phyloP scores from a whole-genome alignment of 2,113 vertebrate species.

The Megaptera novaeangliae region DNA sequence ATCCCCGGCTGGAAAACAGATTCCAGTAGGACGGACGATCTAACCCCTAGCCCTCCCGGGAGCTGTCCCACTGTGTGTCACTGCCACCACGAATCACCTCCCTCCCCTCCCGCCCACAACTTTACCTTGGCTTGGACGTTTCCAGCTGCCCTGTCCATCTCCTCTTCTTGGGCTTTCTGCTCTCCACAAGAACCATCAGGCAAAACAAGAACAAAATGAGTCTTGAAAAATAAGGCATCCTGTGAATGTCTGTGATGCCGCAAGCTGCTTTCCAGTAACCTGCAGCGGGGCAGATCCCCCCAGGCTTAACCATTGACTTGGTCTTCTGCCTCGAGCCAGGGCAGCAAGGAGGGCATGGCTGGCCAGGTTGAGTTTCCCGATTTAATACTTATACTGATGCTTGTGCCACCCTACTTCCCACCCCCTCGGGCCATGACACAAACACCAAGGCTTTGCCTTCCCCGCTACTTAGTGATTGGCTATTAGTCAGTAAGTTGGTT shows the following conservation, averaged over 20 bases:
- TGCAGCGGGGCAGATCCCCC: slow-evolving; percentile 59
- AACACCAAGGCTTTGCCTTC: background rate
- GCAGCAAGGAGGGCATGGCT: background rate
- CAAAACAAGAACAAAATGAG: slow-evolving; percentile 84
- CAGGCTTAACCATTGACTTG: slow-evolving; percentile 74
- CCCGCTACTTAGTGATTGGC: slow-evolving; percentile 72
- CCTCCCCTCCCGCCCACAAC: background rate
- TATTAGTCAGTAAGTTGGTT: slow-evolving; percentile 70
- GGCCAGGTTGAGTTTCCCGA: slow-evolving; percentile 14
- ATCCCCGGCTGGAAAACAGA: background rate
- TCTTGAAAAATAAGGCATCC: slow-evolving; percentile 85
- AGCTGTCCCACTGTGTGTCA: background rate
- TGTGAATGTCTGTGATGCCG: slow-evolving; percentile 57
- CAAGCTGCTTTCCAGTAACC: slow-evolving; percentile 76
- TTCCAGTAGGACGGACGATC: background rate
- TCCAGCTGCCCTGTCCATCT: slow-evolving; percentile 85
- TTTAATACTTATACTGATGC: slow-evolving; percentile 47
- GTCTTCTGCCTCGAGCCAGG: slow-evolving; percentile 4
- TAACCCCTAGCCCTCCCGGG: background rate
- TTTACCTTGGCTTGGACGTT: slow-evolving; percentile 86
- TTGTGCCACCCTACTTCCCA: background rate
- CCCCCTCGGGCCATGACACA: background rate
- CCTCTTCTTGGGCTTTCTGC: slow-evolving; percentile 86
- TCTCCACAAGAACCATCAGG: slow-evolving; percentile 83
- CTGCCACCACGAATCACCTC: no score